A percentile compares a stretch with the other conserved stretches of the same genome.
phyloP scores from a whole-genome alignment of 2,888 invertebrate species.

The Orthonevra nobilis region DNA sequence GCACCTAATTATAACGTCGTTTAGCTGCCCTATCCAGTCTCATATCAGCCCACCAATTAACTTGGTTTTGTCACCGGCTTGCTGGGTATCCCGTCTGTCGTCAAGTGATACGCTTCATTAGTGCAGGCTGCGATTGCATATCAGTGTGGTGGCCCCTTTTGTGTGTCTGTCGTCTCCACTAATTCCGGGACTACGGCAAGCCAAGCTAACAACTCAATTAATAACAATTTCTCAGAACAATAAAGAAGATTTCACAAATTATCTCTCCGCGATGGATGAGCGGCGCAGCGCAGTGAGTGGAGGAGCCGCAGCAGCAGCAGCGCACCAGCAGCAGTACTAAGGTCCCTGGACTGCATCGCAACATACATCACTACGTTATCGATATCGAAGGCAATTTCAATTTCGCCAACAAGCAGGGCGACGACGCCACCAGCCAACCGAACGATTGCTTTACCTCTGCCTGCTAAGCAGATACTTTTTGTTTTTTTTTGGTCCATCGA shows the following conservation, averaged over 20 bases:
- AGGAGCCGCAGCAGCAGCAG: too few relatives aligned
- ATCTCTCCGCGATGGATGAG: conserved; percentile 52
- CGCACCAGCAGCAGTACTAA: neutral
- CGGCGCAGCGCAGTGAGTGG: conserved; percentile 8
- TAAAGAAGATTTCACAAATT: conserved; percentile 73
- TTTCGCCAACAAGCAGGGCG: conserved; percentile 65
- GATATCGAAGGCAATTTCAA: conserved; percentile 71
- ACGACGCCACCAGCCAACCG: conserved; percentile 18
- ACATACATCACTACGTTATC: conserved; percentile 70
- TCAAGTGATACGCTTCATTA: conserved; percentile 70
- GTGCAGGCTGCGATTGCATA: conserved; percentile 64
- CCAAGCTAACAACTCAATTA: conserved; percentile 77
- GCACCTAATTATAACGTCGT: conserved; percentile 69
- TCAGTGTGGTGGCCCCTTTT: conserved; percentile 20
- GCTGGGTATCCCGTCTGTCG: conserved; percentile 19
- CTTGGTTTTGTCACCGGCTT: conserved; percentile 63
- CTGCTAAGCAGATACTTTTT: conserved; percentile 20
- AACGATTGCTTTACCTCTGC: conserved; percentile 50
- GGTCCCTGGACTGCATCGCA: conserved; percentile 50
- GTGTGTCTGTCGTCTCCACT: neutral
- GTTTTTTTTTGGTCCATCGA: conserved; percentile 28
- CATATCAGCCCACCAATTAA: conserved; percentile 66
- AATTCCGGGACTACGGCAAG: too few relatives aligned
- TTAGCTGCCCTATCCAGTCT: conserved; percentile 40
- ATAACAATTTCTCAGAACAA: conserved; percentile 79